Conservation (phyloP, 2,888 invertebrate genomes). For the Notocelia uddmanniana region DNA sequence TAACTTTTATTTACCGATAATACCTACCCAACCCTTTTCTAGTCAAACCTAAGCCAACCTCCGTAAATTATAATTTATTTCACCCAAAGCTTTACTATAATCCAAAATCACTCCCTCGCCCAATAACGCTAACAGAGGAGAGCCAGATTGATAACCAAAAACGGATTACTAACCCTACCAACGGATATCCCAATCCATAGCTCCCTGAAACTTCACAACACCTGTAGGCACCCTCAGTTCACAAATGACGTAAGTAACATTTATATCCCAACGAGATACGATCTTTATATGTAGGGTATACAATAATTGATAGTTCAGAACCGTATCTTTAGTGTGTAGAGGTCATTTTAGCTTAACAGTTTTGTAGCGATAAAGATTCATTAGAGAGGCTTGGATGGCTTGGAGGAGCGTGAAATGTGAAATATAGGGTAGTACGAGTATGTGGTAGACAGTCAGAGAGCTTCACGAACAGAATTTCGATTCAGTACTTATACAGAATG, state of each 20-base stretch:
- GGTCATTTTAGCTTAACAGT: conserved; percentile 65
- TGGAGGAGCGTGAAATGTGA: conserved; percentile 69
- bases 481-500: background rate
- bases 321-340: conserved; percentile 61
- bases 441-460: conserved; percentile 4
- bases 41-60: conserved; percentile 25
- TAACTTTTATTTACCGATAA: background rate
- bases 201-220: conserved; percentile 67
- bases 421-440: conserved; percentile 56
- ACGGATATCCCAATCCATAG: conserved; percentile 35
- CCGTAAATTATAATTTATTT: conserved; percentile 35
- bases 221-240: conserved; percentile 59
- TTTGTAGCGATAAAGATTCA: conserved; percentile 81
- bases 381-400: conserved; percentile 75
- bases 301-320: conserved; percentile 18
- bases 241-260: background rate
- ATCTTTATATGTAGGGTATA: background rate
- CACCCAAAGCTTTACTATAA: conserved; percentile 28
- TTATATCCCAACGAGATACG: background rate
- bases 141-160: conserved; percentile 45
- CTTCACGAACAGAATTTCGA: background rate
- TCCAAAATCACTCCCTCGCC: conserved; percentile 38
- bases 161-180: conserved; percentile 37
- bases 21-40: background rate
- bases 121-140: conserved; percentile 29